Percentiles rank a stretch among this genome's conserved stretches.
Conservation (phyloP, 2,888 invertebrate genomes). For the Pammene fasciana region DNA sequence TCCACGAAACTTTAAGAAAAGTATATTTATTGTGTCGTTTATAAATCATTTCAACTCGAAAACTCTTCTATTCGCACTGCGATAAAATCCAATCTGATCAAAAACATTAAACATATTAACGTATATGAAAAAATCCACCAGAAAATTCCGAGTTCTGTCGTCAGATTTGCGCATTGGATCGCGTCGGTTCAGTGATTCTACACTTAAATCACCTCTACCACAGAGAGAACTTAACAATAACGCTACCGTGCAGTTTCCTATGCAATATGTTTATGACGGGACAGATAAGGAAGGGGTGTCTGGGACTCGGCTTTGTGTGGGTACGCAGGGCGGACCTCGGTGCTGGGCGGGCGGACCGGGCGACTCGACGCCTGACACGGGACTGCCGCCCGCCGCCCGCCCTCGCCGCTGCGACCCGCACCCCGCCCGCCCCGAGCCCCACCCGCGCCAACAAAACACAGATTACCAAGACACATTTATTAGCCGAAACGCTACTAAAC, state of each 20-base stretch:
- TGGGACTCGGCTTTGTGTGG: constrained; percentile 47
- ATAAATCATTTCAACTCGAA: not conserved
- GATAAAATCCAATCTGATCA: not conserved
- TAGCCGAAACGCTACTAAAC: constrained; percentile 77
- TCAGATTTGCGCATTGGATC: constrained; percentile 78
- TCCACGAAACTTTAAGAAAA: constrained; percentile 1
- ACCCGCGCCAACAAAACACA: constrained; percentile 77
- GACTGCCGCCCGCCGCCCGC: constrained; percentile 74
- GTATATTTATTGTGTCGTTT: not conserved
- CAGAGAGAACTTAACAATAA: constrained; percentile 35
- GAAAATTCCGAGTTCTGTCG: constrained; percentile 64
- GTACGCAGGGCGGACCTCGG: constrained; percentile 56
- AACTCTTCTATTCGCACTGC: not conserved
- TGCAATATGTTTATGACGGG: constrained; percentile 28
- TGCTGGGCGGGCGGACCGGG: constrained; percentile 66
- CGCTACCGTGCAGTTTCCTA: constrained; percentile 19
- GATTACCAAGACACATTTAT: constrained; percentile 77
- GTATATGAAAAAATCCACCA: constrained; percentile 54
- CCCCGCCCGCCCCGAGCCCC: constrained; percentile 59
- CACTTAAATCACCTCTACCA: constrained; percentile 60
- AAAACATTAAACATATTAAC: constrained; percentile 28
- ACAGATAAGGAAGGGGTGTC: constrained; percentile 41
- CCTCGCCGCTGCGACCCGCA: constrained; percentile 59
- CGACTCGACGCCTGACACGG: constrained; percentile 78
- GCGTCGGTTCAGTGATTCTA: constrained; percentile 69